These are phyloP conservation scores for Drosophila emarginata DNA, from an alignment of 2,888 invertebrate species.

Conservation along the genomic window DNA sequence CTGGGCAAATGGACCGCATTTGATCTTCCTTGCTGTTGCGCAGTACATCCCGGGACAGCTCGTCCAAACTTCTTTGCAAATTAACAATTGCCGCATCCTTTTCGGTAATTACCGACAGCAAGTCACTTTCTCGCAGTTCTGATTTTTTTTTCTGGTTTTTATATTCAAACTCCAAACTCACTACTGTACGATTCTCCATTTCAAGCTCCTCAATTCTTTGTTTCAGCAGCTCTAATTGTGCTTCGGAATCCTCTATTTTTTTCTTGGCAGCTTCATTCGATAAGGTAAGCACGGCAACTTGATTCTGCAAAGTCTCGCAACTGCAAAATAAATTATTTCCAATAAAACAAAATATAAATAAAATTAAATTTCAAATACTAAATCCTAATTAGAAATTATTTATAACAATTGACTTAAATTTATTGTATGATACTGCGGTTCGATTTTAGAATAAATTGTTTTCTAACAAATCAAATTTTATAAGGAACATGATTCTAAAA, in stretches of 20 bases:
- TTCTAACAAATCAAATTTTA: not conserved
- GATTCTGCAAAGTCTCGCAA: conserved; percentile 53
- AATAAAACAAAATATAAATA: not conserved
- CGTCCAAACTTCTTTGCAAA: conserved; percentile 60
- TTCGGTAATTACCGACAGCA: conserved; percentile 83
- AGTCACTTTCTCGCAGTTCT: conserved; percentile 84
- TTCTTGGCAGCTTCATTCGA: conserved; percentile 77
- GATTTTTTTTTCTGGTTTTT: conserved; percentile 84
- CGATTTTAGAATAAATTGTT: not conserved
- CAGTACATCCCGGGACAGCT: conserved; percentile 57
- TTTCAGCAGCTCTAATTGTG: conserved; percentile 73
- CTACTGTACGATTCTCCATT: conserved; percentile 74
- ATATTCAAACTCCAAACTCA: conserved; percentile 83
- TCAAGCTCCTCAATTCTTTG: conserved; percentile 63
- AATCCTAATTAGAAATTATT: not conserved
- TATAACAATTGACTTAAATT: too few species aligned
- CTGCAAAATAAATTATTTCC: conserved; percentile 42
- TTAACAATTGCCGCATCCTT: conserved; percentile 63
- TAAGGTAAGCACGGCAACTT: conserved; percentile 49
- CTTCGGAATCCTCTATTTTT: conserved; percentile 83
- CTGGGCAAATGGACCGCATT: conserved; percentile 61
- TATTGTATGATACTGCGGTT: too few species aligned
- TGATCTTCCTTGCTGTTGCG: conserved; percentile 70
- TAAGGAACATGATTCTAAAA: too few species aligned
- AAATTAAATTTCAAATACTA: not conserved